Evolutionary conservation across 2,797 vertebrate genomes (phyloP).

Genomic region (Holocentrus rufus): DNA sequence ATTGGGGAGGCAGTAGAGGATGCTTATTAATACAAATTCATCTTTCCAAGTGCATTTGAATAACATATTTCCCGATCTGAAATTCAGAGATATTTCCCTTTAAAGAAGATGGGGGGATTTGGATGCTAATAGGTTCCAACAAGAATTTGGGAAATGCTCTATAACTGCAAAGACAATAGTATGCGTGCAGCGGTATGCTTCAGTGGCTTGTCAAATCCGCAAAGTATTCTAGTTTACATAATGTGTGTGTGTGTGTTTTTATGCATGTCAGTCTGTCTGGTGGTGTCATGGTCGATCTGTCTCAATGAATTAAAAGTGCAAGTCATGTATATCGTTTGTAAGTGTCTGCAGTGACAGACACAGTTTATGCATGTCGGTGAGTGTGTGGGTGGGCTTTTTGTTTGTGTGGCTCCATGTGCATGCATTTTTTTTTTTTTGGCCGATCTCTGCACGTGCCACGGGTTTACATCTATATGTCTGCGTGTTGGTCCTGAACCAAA

Average conservation of each 20-base stretch:
- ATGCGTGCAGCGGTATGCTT: background rate
- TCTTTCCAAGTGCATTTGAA: background rate
- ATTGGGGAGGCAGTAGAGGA: no score
- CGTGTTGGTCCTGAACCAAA: constrained; percentile 28
- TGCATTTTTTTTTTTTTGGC: background rate
- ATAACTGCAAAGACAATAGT: constrained; percentile 3
- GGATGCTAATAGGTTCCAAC: constrained; percentile 13
- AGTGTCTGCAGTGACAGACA: no score
- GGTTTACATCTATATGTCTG: constrained; percentile 15
- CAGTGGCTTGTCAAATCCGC: background rate
- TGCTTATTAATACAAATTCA: background rate
- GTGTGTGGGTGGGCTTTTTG: background rate
- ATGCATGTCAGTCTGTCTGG: background rate
- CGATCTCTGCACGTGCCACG: background rate
- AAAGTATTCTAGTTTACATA: no score
- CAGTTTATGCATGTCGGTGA: background rate
- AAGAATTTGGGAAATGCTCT: constrained; percentile 1
- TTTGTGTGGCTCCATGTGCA: background rate
- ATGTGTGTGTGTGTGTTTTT: background rate
- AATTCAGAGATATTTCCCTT: constrained; percentile 6
- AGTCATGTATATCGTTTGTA: no score
- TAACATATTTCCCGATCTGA: background rate
- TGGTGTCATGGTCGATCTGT: background rate
- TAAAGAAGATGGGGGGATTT: constrained; percentile 16
- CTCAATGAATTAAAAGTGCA: background rate